A percentile compares a stretch with the other conserved stretches of the same genome.
Evolutionary conservation across 2,797 vertebrate species (phyloP).

Genomic region (Carduelis carduelis): DNA sequence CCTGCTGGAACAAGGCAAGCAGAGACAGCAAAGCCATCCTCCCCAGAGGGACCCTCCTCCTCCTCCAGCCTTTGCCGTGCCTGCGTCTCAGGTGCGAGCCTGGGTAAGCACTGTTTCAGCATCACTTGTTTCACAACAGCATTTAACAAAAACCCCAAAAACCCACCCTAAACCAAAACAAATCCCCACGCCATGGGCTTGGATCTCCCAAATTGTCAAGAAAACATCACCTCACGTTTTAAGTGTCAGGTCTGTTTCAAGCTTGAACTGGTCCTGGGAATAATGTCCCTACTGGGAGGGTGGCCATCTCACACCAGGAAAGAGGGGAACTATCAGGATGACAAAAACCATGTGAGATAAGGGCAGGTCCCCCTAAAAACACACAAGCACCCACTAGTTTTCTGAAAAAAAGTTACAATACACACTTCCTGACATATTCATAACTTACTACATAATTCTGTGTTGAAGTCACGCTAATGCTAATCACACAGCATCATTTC

Average conservation of each 20-base stretch:
- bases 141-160: not conserved
- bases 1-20: not conserved
- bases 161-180: not conserved
- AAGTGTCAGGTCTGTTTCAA: no score
- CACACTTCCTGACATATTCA: rapidly evolving
- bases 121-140: no score
- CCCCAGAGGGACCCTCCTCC: rapidly evolving
- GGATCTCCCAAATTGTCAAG: rapidly evolving
- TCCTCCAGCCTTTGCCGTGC: not conserved
- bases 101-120: not conserved
- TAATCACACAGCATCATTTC: not conserved
- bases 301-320: rapidly evolving
- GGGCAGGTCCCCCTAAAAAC: rapidly evolving
- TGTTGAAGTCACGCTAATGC: not conserved
- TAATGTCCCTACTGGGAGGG: no score
- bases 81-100: rapidly evolving
- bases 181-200: rapidly evolving
- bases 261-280: not conserved
- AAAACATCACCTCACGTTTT: rapidly evolving
- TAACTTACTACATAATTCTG: not conserved
- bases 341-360: rapidly evolving
- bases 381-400: not conserved
- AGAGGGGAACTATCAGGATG: rapidly evolving
- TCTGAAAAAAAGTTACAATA: not conserved
- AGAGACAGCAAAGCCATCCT: not conserved